These are phyloP conservation scores for Incurvaria masculella DNA, from an alignment of 2,888 invertebrate genomes.

Conservation along the genomic window DNA sequence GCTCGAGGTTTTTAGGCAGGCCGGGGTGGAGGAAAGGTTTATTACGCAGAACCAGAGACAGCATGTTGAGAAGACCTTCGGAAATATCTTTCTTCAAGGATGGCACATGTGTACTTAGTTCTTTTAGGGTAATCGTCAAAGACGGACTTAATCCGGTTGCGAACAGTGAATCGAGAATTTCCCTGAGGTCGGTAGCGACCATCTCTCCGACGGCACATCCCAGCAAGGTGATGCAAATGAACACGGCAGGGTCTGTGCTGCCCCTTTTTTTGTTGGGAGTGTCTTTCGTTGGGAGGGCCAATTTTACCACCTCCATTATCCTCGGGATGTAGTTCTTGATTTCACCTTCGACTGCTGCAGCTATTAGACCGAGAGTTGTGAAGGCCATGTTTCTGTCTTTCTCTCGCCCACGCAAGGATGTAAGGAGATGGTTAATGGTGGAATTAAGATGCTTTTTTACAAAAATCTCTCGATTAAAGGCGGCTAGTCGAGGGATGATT, in stretches of 20 bases:
- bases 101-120: constrained; percentile 86
- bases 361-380: constrained; percentile 85
- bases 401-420: constrained; percentile 74
- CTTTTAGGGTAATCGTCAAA: constrained; percentile 86
- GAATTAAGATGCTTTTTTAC: constrained; percentile 68
- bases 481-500: constrained; percentile 87
- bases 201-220: constrained; percentile 82
- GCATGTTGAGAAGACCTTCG: constrained; percentile 86
- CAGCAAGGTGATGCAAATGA: constrained; percentile 89
- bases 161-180: constrained; percentile 88
- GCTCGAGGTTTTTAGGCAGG: constrained; percentile 63
- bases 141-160: constrained; percentile 88
- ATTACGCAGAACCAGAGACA: constrained; percentile 88
- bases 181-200: constrained; percentile 74
- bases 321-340: constrained; percentile 76
- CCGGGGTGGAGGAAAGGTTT: constrained; percentile 81
- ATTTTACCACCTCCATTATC: constrained; percentile 82
- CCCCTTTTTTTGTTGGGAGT: constrained; percentile 71
- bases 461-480: constrained; percentile 85
- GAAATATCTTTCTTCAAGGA: constrained; percentile 86
- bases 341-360: constrained; percentile 81
- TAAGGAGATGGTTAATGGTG: constrained; percentile 75
- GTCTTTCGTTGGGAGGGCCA: constrained; percentile 74
- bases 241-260: constrained; percentile 82
- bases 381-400: constrained; percentile 87